A percentile compares a stretch with the other conserved stretches of the same genome.
phyloP scores from a whole-genome alignment of 2,888 invertebrate genomes.

The Rhaphigaster nebulosa region DNA sequence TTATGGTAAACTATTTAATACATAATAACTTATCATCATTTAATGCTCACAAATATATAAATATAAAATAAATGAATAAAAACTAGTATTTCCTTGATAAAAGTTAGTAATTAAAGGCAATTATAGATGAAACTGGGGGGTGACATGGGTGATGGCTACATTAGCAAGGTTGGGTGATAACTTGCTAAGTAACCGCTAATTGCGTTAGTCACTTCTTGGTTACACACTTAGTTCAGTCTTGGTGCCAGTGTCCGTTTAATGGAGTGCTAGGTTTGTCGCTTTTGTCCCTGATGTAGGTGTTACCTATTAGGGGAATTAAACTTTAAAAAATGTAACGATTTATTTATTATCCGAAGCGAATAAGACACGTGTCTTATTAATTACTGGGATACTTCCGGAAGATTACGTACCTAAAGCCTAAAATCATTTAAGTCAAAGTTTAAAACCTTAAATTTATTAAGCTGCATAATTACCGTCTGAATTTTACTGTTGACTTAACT shows the following conservation, averaged over 20 bases:
- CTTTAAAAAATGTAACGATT: too few species aligned
- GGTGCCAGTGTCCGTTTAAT: background rate
- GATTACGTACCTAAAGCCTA: too few species aligned
- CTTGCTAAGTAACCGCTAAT: background rate
- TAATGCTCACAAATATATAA: background rate
- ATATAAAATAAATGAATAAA: background rate
- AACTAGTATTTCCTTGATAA: background rate
- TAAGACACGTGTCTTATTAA: too few species aligned
- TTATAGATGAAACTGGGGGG: background rate
- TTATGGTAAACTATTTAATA: too few species aligned
- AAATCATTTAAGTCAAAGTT: too few species aligned
- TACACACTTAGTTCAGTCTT: background rate
- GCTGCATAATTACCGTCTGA: too few species aligned
- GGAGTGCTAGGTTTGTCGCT: background rate
- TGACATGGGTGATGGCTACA: background rate
- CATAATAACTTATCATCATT: background rate
- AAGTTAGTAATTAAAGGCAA: background rate
- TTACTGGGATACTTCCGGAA: too few species aligned
- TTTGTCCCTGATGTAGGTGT: background rate
- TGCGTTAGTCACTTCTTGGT: background rate
- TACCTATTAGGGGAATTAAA: background rate
- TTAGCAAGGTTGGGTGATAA: background rate
- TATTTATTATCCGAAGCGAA: too few species aligned
- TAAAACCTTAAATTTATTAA: too few species aligned
- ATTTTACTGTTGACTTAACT: too few species aligned